Percentiles rank a stretch among this genome's conserved stretches.
These are phyloP conservation scores for Conistra vaccinii DNA, from an alignment of 2,888 invertebrate species.

Conservation along the genomic window DNA sequence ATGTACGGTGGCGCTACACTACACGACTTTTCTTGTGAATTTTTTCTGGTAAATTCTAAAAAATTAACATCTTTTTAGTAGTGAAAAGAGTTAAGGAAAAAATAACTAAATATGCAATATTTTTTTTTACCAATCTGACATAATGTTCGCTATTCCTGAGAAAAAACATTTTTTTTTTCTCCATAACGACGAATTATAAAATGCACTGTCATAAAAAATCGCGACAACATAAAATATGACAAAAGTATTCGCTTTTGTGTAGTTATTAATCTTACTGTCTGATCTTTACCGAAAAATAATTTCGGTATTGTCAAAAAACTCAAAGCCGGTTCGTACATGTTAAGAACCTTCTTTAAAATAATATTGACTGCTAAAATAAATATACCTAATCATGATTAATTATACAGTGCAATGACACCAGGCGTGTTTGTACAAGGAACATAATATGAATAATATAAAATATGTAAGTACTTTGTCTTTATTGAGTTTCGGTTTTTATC, in stretches of 20 bases:
- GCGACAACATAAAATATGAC: constrained; percentile 43
- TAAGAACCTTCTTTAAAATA: constrained; percentile 62
- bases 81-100: no score
- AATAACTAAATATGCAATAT: no score
- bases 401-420: constrained; percentile 54
- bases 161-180: not conserved
- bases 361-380: constrained; percentile 62
- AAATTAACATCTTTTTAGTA: no score
- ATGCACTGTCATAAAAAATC: constrained; percentile 8
- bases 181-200: not conserved
- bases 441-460: not conserved
- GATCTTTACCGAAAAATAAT: constrained; percentile 62
- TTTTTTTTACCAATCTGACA: not conserved
- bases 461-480: no score
- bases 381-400: constrained; percentile 63
- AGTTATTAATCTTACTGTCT: constrained; percentile 56
- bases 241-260: constrained; percentile 28
- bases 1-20: not conserved
- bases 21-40: not conserved
- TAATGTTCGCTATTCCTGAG: not conserved
- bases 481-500: no score
- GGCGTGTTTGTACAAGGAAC: constrained; percentile 25
- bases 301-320: constrained; percentile 50
- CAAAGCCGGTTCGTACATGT: constrained; percentile 49
- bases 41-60: not conserved